Percentiles rank a stretch among this genome's conserved stretches.
phyloP scores from a whole-genome alignment of 1,140 invertebrate species.

The Bombyx mandarina region DNA sequence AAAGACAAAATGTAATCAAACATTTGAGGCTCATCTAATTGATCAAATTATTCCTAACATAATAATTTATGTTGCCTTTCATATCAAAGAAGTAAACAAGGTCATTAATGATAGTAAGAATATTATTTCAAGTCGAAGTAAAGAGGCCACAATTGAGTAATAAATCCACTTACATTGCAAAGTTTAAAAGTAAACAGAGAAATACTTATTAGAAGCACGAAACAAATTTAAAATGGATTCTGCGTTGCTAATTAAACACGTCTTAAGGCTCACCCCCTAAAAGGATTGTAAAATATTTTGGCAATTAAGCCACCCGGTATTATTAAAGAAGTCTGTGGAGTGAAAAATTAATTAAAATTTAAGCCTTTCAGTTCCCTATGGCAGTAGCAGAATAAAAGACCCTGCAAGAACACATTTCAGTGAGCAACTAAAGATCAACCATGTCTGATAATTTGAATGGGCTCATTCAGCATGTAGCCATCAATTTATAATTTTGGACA shows the following conservation, averaged over 20 bases:
- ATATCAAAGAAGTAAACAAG: no score
- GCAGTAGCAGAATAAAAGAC: constrained; percentile 41
- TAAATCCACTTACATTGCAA: no score
- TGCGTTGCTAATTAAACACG: constrained; percentile 50
- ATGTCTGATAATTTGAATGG: constrained; percentile 49
- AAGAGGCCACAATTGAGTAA: no score
- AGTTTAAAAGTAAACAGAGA: no score
- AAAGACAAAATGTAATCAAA: no score
- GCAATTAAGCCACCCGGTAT: constrained; percentile 42
- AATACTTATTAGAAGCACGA: neutral
- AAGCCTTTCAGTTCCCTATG: constrained; percentile 43
- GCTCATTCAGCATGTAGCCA: constrained; percentile 33
- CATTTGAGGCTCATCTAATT: no score
- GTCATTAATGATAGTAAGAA: no score
- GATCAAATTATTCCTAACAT: no score
- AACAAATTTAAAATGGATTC: constrained; percentile 26
- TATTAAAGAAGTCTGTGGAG: constrained; percentile 50
- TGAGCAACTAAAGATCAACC: constrained; percentile 55
- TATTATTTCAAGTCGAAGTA: no score
- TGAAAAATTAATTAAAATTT: constrained; percentile 69
- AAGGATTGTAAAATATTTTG: constrained; percentile 54
- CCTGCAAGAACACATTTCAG: constrained; percentile 41
- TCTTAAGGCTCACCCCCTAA: constrained; percentile 35
- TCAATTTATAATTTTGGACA: constrained; percentile 20
- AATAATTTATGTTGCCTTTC: no score